Evolutionary conservation across 2,888 invertebrate species (phyloP), one percentile per base, ranked within the genome.

Genomic region (Hemistola chrysoprasaria): DNA sequence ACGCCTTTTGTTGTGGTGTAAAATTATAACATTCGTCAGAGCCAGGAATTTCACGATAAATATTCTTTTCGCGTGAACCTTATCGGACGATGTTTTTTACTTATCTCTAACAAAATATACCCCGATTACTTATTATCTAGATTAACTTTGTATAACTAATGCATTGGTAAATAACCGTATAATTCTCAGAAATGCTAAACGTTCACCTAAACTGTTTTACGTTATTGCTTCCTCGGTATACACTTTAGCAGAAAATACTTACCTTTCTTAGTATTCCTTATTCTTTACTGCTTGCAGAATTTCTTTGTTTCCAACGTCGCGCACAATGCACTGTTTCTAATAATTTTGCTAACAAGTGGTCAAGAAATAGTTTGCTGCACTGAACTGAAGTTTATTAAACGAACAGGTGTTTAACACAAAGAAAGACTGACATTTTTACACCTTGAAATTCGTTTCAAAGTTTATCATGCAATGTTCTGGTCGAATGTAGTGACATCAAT

Each of bases 321-420:
- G 70, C 56, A 76, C 79, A 79, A 78, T 80, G 69, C 71, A 63
- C 68, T 64, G 75, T 78, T 82, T 78, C 78, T 75, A 78, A 77
- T 78, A 81, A 82, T 78, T 78, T 80, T 47, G 55, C 71, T 74
- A 75, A 78, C 73, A 74, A 78, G 69, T 69, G 66, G 71, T 69
- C 65, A 63, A 66, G 64, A 72, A 73, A 69, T 65, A 53, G 62
- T 58, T 63, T 53, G 53, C 66, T 53, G 72, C 71, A 75, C 70
- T 73, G 72, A 61, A 64, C 57, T 64, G 51, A 65, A 72, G 66
- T 70, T 59, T 67, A 67, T 74, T 67, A 61, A 57, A 60, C 47
- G 50, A 62, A 62, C 58, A 50, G 45, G 55, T 67, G 42, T 67
- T 62, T 39, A 59, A 63, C n/a, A n/a, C n/a, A 69, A 60, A 55